Base-by-base conservation (phyloP, 2,113 vertebrate genomes). In the Eubucco bourcierii region DNA sequence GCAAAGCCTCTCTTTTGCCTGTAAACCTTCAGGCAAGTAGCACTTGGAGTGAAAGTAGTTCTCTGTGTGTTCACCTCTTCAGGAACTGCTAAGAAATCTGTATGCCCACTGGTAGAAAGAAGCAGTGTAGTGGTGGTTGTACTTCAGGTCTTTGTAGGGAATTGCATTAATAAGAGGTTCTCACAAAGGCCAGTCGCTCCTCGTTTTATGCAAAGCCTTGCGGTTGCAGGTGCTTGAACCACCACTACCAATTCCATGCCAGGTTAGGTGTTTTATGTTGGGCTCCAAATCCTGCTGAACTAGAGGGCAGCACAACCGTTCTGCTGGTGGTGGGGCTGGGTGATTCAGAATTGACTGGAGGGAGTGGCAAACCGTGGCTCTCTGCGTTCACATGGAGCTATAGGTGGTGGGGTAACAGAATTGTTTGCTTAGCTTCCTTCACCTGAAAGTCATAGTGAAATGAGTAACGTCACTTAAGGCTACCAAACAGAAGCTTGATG, bases 181-280 rank as follows among this genome's bases (percentile, higher is more conserved):
- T 93, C 76, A 83, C 65, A 80, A 77, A 84, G 80, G 87, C 58
- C 12, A n/a, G 3, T 92, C 19, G 3, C 65, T 75, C 5, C 65
- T 75, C 10, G 58, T 72, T 64, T 67, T 78, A 87, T 75, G 61
- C 77, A 56, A 6, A 52, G 37, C 34, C 37, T 90, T 84, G 68
- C 86, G 90, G 72, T 67, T 90, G 50, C 79, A 76, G 85, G 85
- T 90, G 85, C 92, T 81, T 15, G 10, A 91, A 44, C 75, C 58
- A 31, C 88, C 37, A 61, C 88, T 33, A 65, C 28, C 2, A 0
- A 37, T 81, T 87, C 4, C 5, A 10, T 68, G 58, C 47, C 56
- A 77, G 46, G 39, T 73, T 2, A 44, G 15, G 15, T 63, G 3
- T 78, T 86, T 44, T 31, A 1, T 61, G 47, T 78, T 92, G 71